A percentile compares a stretch with the other conserved stretches of the same genome.
Evolutionary conservation across 2,888 invertebrate species (phyloP).

Genomic region (Leucophenga montana): DNA sequence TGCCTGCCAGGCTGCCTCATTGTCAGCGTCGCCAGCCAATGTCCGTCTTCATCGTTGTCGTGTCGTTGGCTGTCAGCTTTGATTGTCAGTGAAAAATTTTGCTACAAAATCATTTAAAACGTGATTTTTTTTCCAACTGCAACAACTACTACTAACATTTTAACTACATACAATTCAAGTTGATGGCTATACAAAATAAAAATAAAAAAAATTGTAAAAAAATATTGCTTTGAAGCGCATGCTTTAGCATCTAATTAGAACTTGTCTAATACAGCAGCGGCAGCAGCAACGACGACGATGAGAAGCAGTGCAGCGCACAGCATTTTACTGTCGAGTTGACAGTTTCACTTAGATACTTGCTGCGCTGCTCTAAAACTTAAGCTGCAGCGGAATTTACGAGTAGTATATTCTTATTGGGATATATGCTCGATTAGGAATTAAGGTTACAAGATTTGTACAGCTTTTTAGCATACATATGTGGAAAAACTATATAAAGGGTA

Average conservation of each 20-base stretch:
- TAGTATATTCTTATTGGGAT: too few relatives aligned
- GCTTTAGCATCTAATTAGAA: conserved; percentile 33
- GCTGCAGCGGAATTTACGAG: too few relatives aligned
- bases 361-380: too few relatives aligned
- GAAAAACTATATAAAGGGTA: too few relatives aligned
- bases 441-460: neutral
- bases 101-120: conserved; percentile 22
- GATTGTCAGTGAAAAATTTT: conserved; percentile 20
- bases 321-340: too few relatives aligned
- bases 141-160: neutral
- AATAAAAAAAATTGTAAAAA: too few relatives aligned
- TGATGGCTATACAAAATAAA: neutral
- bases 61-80: conserved; percentile 13
- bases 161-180: conserved; percentile 12
- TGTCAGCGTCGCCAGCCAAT: too few relatives aligned
- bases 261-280: conserved; percentile 10
- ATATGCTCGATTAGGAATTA: too few relatives aligned
- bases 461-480: conserved; percentile 17
- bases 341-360: too few relatives aligned
- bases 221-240: neutral
- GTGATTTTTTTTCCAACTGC: neutral
- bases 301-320: too few relatives aligned
- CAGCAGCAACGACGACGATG: too few relatives aligned
- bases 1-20: neutral
- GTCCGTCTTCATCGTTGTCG: too few relatives aligned